These are phyloP conservation scores for Drosophila ustulata DNA, from an alignment of 2,888 invertebrate species.

Conservation along the genomic window DNA sequence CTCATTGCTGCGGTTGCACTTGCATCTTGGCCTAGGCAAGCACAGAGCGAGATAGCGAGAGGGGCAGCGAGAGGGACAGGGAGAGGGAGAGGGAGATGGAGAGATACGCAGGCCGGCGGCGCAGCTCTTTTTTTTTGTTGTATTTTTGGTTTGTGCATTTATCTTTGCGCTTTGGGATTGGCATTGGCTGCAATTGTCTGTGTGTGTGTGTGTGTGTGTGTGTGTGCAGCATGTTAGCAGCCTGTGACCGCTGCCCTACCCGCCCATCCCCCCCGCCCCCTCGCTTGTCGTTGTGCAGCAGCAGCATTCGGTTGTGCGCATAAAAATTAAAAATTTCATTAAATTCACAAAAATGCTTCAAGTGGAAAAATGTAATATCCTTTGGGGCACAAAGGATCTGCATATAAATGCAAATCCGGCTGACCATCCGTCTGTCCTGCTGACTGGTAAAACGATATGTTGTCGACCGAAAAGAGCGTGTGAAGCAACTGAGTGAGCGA, in stretches of 20 bases:
- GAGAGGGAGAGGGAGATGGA: not conserved
- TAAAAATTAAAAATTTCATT: constrained; percentile 81
- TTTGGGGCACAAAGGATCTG: constrained; percentile 81
- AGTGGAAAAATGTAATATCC: constrained; percentile 81
- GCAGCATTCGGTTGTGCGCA: constrained; percentile 45
- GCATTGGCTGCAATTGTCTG: constrained; percentile 29
- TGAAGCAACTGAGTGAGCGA: not conserved
- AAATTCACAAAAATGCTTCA: constrained; percentile 81
- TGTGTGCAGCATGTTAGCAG: constrained; percentile 8
- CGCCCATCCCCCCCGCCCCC: not conserved
- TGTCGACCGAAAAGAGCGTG: constrained; percentile 37
- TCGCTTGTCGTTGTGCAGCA: not conserved
- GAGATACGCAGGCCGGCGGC: not conserved
- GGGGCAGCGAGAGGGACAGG: no score
- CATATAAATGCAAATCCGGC: constrained; percentile 68
- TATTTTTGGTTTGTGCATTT: constrained; percentile 25
- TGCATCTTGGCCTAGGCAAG: constrained; percentile 32
- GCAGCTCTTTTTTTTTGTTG: not conserved
- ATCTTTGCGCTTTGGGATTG: constrained; percentile 59
- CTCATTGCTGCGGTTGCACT: constrained; percentile 22
- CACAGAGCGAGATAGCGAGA: no score
- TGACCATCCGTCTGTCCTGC: not conserved
- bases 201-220: not conserved
- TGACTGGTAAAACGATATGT: constrained; percentile 60
- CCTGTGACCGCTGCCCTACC: not conserved